Evolutionary conservation across 2,797 vertebrate genomes (phyloP), one percentile per base, ranked within the genome.

Genomic region (Lithobates pipiens): DNA sequence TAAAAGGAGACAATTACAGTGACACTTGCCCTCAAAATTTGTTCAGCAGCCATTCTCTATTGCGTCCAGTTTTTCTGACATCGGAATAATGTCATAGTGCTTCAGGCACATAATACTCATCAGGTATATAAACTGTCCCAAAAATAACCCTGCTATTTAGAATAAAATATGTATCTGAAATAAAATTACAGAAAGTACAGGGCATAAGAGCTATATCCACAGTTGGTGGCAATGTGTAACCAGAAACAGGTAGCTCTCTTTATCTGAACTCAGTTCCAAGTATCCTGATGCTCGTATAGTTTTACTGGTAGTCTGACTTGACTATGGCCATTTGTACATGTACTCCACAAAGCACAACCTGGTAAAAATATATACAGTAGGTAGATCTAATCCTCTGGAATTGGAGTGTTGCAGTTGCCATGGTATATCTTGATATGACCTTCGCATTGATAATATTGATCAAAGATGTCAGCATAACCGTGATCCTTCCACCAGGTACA

Each of bases 401-500:
- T 97, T 0, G 95, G 94, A 0, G 96, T 96, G 90, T 99, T 99
- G 91, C 98, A 99, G 94, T 99, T 99, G 9, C 98, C 98, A 0
- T 99, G 98, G 91, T 96, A 98, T 89, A 99, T 96, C 86, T 92
- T 95, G 74, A 99, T 91, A 0, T 95, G 96, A 32, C 96, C 96
- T 9, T 96, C 91, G 0, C 98, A 99, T 39, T 73, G 94, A 90
- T 96, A 98, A 89, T 99, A 99, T 78, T 94, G 91, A 77, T 96
- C 96, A 0, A 99, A 99, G 84, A 99, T 94, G 0, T 98, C 97
- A 0, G 93, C 92, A 69, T 99, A 99, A 10, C 98, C 98, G 0
- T 99, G 97, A 87, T 99, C 97, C 90, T 94, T 93, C 98, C 98
- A 99, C 98, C 98, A 99, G 0, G 97, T 97, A 92, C 98, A 99